Base-by-base conservation (phyloP, 2,888 invertebrate genomes). In the Heteropelma amictum region DNA sequence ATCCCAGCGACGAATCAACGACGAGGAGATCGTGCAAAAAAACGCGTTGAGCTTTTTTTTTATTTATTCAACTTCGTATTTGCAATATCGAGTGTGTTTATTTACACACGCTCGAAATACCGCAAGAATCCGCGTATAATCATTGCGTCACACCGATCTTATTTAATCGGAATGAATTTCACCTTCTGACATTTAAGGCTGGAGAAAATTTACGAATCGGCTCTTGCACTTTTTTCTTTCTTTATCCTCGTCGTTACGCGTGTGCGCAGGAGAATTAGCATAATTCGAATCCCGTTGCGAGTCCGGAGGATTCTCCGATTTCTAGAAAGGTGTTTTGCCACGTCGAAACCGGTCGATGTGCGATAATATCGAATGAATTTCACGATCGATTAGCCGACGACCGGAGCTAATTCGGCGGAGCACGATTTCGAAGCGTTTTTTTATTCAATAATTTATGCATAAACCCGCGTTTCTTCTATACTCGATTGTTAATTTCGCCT, bases 181-280 rank as follows among this genome's bases (percentile, higher is more conserved):
- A 73, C 73, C 58, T 60, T 30, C 17, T 70, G 74, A 65, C 70
- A 74, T 74, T 74, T 74, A 12, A 17, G 23, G 26, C 45, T 7
- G 26, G 8, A 8, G 3, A 5, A 38, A 17, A 28, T 35, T 26
- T 49, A 17, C 14, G 1, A 14, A 61, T 21, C 17, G 40, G 3
- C 26, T 10, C 53, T 23, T n/a, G 38, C 21, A 19, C 4, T 28
- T 26, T 33, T 12, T 60, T 33, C 7, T 45, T 61, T 54, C 3
- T 56, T 60, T 65, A 5, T 56, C 28, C 40, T 42, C 8, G 21
- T 56, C 12, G 3, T 38, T 35, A 56, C 53, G 51, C 28, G 21
- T 40, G 38, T 28, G 10, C 30, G 17, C 10, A 28, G 6, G 14
- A 17, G 26, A 14, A 38, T 61, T 69, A 33, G 17, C 14, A 30